Base-by-base conservation (phyloP, 2,888 invertebrate species). In the Eremobia ochroleuca region DNA sequence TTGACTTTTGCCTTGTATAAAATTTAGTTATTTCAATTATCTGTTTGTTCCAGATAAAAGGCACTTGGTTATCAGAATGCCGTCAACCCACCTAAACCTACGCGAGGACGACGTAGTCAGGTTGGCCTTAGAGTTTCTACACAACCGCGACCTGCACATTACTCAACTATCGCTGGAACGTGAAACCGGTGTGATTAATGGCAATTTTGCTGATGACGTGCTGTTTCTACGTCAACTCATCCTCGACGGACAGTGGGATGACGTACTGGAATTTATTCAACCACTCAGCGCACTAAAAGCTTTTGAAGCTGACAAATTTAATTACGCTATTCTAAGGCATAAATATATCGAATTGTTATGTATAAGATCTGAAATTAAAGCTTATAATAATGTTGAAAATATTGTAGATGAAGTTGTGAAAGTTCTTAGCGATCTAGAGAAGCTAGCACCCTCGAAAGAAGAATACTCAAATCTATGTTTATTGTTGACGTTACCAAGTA, bases 221-320 rank as follows among this genome's bases (percentile, higher is more conserved):
- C 97, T 99, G 67, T 99, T 99, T 95, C 97, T 99, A 34, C 97
- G 99, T 31, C 99, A 99, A 95, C 97, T 99, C 73, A 99, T 99
- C 87, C 97, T 99, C 74, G 99, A 99, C 94, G 99, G 99, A 31
- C 99, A 99, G 95, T 99, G 99, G 99, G 99, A 99, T 95, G 99
- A 99, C 94, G 99, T 99, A 1, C 96, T 99, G 80, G 99, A 99
- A 93, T 99, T 99, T 95, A 98, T 99, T 80, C 99, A 99, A 96
- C 99, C 99, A 0, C 97, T 99, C 73, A 98, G 98, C 92, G 98
- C 98, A 18, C 95, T 98, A 80, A 98, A 98, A 90, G 97, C 98
- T 62, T 99, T 99, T 94, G 98, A 99, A 93, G 97, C 98, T 92
- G 97, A 98, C 89, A 98, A 98, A 93, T 99, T 99, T 94, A 98